Evolutionary conservation across 2,888 invertebrate genomes (phyloP).

Genomic region (Ichneumon xanthorius): DNA sequence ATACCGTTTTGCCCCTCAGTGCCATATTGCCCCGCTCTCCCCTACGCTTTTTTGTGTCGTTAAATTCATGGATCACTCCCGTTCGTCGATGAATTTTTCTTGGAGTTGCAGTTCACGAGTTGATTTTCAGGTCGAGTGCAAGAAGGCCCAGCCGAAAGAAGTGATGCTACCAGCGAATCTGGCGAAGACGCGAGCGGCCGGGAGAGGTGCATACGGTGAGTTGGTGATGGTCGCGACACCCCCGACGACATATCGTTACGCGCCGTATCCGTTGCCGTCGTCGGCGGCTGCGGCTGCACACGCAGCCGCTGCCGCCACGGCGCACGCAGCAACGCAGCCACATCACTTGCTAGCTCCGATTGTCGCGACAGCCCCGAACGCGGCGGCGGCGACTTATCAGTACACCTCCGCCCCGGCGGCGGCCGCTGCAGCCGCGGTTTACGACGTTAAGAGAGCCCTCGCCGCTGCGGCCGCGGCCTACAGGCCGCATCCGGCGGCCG

Average conservation of each 20-base stretch:
- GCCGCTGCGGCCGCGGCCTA: constrained; percentile 88
- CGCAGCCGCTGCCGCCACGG: constrained; percentile 85
- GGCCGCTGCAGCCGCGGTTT: constrained; percentile 83
- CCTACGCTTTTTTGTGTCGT: no score
- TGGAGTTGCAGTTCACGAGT: constrained; percentile 9
- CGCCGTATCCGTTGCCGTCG: constrained; percentile 85
- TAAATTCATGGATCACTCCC: no score
- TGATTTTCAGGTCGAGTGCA: constrained; percentile 97
- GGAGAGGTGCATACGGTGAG: constrained; percentile 99
- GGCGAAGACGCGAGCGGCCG: constrained; percentile 97
- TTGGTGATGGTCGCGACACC: constrained; percentile 94
- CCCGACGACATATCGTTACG: constrained; percentile 86
- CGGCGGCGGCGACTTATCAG: constrained; percentile 80
- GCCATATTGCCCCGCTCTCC: no score
- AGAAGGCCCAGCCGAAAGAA: constrained; percentile 99
- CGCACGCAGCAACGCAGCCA: constrained; percentile 77
- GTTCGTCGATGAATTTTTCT: not conserved
- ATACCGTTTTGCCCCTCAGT: no score
- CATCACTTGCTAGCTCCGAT: constrained; percentile 82
- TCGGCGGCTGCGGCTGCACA: constrained; percentile 84
- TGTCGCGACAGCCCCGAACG: constrained; percentile 79
- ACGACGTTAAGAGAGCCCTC: constrained; percentile 86
- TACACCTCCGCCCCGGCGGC: constrained; percentile 84
- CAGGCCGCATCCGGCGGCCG: constrained; percentile 85
- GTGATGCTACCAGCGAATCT: constrained; percentile 99